Evolutionary conservation across 64 coral and sea anemone species (phyloP), one percentile per base, ranked within the genome.

Genomic region (Montipora cactus): DNA sequence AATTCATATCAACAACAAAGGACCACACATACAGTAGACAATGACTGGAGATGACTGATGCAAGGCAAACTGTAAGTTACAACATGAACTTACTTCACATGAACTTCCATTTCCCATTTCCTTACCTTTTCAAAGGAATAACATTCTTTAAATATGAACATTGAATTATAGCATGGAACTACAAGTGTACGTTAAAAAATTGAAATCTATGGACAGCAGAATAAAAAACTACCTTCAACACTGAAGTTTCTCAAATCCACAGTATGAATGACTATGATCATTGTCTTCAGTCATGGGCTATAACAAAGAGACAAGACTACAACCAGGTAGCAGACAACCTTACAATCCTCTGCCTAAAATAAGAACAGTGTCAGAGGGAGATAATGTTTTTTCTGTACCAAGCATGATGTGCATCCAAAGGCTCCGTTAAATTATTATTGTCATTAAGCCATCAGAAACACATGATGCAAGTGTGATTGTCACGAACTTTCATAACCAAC

Each of bases 301-400:
- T 86, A 86, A 71, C 19, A 72, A 86, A 83, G 81, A 83, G 81
- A 44, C 47, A 71, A 86, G 82, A 86, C 82, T 86, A 86, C 82
- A 86, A 16, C 82, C 64, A 69, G 18, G 82, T 49, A 86, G 82
- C 66, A 51, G 82, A 71, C 82, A 72, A 66, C 51, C 0, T 20
- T 1, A 70, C 45, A 70, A 50, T 69, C 16, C 62, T 61, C 64
- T 86, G 44, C 71, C 5, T n/a, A 86, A 50, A 67, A 22, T 21
- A 46, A 86, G 82, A 86, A 51, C 82, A 71, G 66, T 70, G 9
- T 86, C 82, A 86, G 82, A 86, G 61, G 61, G 8, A 14, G 44
- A 44, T 15, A 86, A 62, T 47, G 62, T 69, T 47, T 49, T 66
- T 49, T 19, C 22, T 15, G n/a, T 49, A 44, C 70, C 28, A 48